phyloP scores from a whole-genome alignment of 2,113 vertebrate genomes.

The Ictidomys tridecemlineatus region DNA sequence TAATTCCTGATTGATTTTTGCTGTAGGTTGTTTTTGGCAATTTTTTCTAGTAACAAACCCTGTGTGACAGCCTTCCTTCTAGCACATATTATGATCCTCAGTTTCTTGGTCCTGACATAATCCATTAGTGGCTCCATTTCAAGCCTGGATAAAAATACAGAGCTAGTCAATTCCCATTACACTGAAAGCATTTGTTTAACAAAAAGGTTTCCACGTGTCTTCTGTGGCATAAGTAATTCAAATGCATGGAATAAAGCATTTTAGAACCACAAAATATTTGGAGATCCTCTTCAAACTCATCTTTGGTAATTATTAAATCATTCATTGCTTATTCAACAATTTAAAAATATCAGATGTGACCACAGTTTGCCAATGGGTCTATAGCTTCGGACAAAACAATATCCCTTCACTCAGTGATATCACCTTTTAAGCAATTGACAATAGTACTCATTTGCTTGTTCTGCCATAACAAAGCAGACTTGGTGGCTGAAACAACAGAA shows the following conservation, averaged over 20 bases:
- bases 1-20: conserved; percentile 77
- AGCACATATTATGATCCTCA: conserved; percentile 30
- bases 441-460: not conserved
- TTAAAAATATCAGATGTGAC: conserved; percentile 30
- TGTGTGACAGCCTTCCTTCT: conserved; percentile 62
- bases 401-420: not conserved
- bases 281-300: conserved; percentile 49
- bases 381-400: not conserved
- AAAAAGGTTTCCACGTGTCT: conserved; percentile 61
- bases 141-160: conserved; percentile 61
- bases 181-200: conserved; percentile 70
- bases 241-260: conserved; percentile 51
- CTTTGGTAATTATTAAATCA: conserved; percentile 52
- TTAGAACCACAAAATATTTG: conserved; percentile 59
- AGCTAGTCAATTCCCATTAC: conserved; percentile 58
- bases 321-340: conserved; percentile 65
- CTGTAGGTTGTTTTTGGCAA: conserved; percentile 56
- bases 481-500: not conserved
- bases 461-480: not conserved
- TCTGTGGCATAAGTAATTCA: conserved; percentile 49
- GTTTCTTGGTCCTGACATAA: conserved; percentile 69
- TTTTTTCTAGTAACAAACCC: conserved; percentile 74
- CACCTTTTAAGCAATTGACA: not conserved
- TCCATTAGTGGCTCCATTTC: conserved; percentile 58
- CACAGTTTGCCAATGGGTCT: not conserved